Evolutionary conservation across 2,113 vertebrate species (phyloP).

Genomic region (Grus americana): DNA sequence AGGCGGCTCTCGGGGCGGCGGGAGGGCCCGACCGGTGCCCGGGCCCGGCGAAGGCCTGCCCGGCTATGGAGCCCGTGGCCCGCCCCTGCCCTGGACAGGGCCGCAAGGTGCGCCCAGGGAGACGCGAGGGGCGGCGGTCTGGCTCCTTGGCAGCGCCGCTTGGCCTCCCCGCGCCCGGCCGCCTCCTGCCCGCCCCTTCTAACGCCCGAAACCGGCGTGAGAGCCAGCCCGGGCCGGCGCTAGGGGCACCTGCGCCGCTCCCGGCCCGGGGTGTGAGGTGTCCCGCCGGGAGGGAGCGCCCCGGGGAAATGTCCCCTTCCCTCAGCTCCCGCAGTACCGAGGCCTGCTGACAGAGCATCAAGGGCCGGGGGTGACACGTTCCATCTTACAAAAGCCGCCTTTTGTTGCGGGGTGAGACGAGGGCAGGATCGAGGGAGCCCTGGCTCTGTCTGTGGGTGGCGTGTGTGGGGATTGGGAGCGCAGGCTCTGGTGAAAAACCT

Average conservation of each 20-base stretch:
- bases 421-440: background rate
- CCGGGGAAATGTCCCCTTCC: fast-evolving
- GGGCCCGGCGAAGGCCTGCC: background rate
- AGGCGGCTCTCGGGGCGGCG: background rate
- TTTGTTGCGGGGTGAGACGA: fast-evolving
- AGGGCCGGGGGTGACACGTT: fast-evolving
- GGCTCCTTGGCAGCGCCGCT: background rate
- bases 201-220: no score
- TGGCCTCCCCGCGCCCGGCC: no score
- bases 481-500: background rate
- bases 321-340: fast-evolving
- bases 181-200: no score
- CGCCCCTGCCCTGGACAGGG: background rate
- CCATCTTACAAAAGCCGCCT: fast-evolving
- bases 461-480: background rate
- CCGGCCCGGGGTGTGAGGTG: no score
- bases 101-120: background rate
- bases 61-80: background rate
- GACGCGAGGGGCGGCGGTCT: no score
- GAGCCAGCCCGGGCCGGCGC: no score
- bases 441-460: fast-evolving
- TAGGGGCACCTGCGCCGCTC: no score
- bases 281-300: background rate
- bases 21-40: background rate
- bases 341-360: background rate